Evolutionary conservation across 2,888 invertebrate genomes (phyloP), one percentile per base, ranked within the genome.

Genomic region (Eupithecia subfuscata): DNA sequence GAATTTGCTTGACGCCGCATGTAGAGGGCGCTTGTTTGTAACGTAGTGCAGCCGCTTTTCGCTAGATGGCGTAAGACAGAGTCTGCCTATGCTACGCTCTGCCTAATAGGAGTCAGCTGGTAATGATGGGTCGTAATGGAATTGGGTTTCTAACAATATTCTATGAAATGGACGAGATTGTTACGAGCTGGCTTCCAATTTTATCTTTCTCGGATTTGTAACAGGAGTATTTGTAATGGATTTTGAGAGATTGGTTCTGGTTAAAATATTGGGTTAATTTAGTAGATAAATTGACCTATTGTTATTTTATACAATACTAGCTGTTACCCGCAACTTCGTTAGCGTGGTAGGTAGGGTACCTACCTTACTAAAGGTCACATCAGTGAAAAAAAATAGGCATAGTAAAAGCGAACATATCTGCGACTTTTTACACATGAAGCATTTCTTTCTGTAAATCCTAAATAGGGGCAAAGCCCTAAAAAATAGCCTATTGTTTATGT

Each of bases 1-100:
- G 76, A 86, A 82, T 82, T 75, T 87, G 75, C 80, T 34, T 11
- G 40, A 60, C 3, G 45, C 64, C 73, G 69, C 48, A 77, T 70
- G 85, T 79, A 94, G 94, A 93, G 92, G 94, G 93, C 93, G 90
- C 78, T 89, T 18, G 81, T 75, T 79, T 67, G 76, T 64, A 73
- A 84, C 76, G 84, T 84, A 90, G 91, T 94, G 90, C 89, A 7
- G 74, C 82, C 79, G 60, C 76, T 81, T 69, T 70, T 25, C 73
- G 74, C 80, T 87, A 93, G 94, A 90, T 93, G 93, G 89, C 88
- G 83, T 30, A 73, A 75, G 63, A 70, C 73, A 77, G 70, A 68
- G 75, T 71, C 40, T 79, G 80, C 78, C 79, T 75, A 79, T 70
- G 65, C 75, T 71, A 79, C 71, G 65, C 75, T 71, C 40, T 79